Percentiles rank a stretch among this genome's conserved stretches.
phyloP scores from a whole-genome alignment of 2,888 invertebrate genomes.

The Brenthis ino region DNA sequence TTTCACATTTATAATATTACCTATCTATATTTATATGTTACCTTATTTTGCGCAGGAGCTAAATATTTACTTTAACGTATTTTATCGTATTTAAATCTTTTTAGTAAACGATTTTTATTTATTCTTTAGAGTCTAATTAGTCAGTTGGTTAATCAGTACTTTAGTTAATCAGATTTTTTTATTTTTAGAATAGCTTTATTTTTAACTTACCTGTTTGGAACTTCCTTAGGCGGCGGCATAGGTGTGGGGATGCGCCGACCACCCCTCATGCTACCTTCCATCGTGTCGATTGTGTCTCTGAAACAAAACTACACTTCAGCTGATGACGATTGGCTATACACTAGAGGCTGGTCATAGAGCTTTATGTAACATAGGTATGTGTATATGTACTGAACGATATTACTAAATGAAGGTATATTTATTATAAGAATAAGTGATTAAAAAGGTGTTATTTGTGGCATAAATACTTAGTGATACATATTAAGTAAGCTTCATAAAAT shows the following conservation, averaged over 20 bases:
- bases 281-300: constrained; percentile 49
- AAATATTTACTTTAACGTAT: no score
- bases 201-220: constrained; percentile 49
- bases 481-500: no score
- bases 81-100: no score
- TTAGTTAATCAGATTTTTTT: neutral
- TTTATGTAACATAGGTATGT: neutral
- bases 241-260: constrained; percentile 75
- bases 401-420: neutral
- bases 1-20: no score
- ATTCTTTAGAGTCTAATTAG: no score
- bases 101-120: no score
- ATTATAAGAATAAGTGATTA: no score
- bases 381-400: neutral
- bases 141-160: no score
- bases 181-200: constrained; percentile 7
- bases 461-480: no score
- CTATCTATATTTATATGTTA: no score
- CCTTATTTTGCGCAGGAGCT: no score
- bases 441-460: no score
- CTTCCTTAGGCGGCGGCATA: constrained; percentile 70
- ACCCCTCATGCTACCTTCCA: constrained; percentile 63
- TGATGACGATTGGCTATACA: constrained; percentile 22
- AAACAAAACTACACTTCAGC: constrained; percentile 41
- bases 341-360: neutral